Base-by-base conservation (phyloP, 2,888 invertebrate species). In the Leucophenga maculata region DNA sequence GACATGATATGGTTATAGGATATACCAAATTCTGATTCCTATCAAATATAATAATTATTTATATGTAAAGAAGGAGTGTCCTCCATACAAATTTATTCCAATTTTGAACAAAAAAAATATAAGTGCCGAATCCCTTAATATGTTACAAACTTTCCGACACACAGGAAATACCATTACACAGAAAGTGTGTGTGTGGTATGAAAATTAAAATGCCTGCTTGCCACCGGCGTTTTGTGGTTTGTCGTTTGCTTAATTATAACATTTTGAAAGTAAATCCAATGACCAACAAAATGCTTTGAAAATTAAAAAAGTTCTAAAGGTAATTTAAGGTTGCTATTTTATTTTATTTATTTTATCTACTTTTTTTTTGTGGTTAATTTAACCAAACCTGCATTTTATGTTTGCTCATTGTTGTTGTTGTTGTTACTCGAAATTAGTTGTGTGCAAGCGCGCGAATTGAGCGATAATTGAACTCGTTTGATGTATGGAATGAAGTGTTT, bases 141-240 rank as follows among this genome's bases (percentile, higher is more conserved):
- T n/a, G n/a, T n/a, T n/a, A n/a, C n/a, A n/a, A n/a, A n/a, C n/a
- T n/a, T n/a, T n/a, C n/a, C n/a, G n/a, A n/a, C n/a, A n/a, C n/a
- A n/a, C n/a, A n/a, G n/a, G n/a, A n/a, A n/a, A n/a, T n/a, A n/a
- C n/a, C n/a, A n/a, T n/a, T n/a, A n/a, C n/a, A n/a, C n/a, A n/a
- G n/a, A n/a, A n/a, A n/a, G 14, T 46, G 3, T 46, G 3, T 46
- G 46, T 46, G 3, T 46, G 46, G 46, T 46, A 13, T 46, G 6
- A 13, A 13, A n/a, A n/a, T 14, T 4, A 54, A 48, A 71, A 78
- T 67, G 75, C 80, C 82, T 78, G 80, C 82, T 74, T 73, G 78
- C 77, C 78, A 69, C 74, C 73, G 78, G 80, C 65, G n/a, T 74
- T 52, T 65, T 79, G 80, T 55, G 77, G 74, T 72, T 75, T 62